Conservation (phyloP, 2,888 invertebrate species). For the Drosophila yooni region DNA sequence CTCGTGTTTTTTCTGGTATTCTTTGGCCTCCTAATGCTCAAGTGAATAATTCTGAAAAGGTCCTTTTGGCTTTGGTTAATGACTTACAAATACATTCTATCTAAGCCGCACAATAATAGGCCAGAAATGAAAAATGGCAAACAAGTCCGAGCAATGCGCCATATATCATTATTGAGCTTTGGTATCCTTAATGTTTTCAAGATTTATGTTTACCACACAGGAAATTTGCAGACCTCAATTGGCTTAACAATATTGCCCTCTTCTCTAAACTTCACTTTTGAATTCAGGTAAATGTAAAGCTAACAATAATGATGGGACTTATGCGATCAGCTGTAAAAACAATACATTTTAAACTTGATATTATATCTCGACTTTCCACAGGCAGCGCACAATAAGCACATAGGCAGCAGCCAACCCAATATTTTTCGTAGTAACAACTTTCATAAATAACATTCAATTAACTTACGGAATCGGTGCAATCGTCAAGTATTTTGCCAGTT, state of each 20-base stretch:
- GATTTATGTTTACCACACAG: constrained; percentile 6
- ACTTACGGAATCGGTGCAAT: not conserved
- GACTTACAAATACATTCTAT: constrained; percentile 56
- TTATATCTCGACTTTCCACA: not conserved
- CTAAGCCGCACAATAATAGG: constrained; percentile 34
- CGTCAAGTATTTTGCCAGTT: not conserved
- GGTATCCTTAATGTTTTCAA: not conserved
- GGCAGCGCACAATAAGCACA: not conserved
- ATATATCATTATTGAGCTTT: constrained; percentile 25
- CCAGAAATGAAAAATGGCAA: constrained; percentile 40
- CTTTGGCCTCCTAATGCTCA: constrained; percentile 28
- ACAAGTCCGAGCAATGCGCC: constrained; percentile 2
- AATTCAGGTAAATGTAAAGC: not conserved
- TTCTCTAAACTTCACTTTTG: not conserved
- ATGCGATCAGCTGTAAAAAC: not conserved
- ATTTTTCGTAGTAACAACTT: no score
- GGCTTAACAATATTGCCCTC: constrained; percentile 11
- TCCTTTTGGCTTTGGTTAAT: constrained; percentile 69
- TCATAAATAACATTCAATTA: constrained; percentile 13
- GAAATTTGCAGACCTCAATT: constrained; percentile 5
- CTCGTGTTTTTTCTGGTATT: constrained; percentile 12
- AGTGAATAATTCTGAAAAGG: constrained; percentile 51
- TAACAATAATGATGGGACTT: not conserved
- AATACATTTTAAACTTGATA: not conserved
- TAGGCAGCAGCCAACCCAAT: not conserved